Conservation (phyloP, 2,113 vertebrate species). For the Xyrauchen texanus region DNA sequence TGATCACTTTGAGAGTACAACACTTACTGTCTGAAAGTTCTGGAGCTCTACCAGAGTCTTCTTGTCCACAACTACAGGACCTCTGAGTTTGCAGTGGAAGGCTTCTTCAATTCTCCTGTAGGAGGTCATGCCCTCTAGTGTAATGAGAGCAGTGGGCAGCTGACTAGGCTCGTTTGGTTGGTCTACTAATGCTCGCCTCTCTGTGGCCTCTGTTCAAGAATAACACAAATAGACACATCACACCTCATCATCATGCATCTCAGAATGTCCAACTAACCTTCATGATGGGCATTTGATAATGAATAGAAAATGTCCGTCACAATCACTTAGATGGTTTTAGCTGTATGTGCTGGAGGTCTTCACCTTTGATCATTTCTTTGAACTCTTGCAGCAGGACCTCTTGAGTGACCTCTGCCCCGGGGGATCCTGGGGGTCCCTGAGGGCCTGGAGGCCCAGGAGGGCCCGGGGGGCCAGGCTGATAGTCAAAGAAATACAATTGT, state of each 20-base stretch:
- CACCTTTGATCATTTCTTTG: constrained; percentile 88
- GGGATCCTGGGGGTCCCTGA: constrained; percentile 81
- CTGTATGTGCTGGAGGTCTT: constrained; percentile 19
- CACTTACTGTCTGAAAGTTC: constrained; percentile 91
- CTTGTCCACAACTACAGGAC: constrained; percentile 83
- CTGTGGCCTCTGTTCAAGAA: constrained; percentile 80
- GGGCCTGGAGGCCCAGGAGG: constrained; percentile 85
- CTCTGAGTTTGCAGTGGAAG: constrained; percentile 89
- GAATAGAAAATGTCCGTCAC: neutral
- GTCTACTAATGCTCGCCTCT: constrained; percentile 73
- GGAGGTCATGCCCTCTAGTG: constrained; percentile 72
- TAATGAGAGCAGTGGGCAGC: constrained; percentile 73
- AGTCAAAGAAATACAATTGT: constrained; percentile 32
- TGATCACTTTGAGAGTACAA: neutral
- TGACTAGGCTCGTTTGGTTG: constrained; percentile 70
- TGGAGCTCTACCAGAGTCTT: constrained; percentile 89
- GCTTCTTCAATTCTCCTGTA: constrained; percentile 80
- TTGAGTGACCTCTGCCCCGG: constrained; percentile 82
- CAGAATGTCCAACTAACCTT: constrained; percentile 19
- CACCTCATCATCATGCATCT: constrained; percentile 5
- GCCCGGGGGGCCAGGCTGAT: constrained; percentile 83
- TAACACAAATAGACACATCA: constrained; percentile 25
- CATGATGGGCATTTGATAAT: neutral
- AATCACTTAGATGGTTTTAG: neutral
- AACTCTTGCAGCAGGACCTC: constrained; percentile 88